Conservation (phyloP, 2,113 vertebrate species). For the Alaudala cheleensis region DNA sequence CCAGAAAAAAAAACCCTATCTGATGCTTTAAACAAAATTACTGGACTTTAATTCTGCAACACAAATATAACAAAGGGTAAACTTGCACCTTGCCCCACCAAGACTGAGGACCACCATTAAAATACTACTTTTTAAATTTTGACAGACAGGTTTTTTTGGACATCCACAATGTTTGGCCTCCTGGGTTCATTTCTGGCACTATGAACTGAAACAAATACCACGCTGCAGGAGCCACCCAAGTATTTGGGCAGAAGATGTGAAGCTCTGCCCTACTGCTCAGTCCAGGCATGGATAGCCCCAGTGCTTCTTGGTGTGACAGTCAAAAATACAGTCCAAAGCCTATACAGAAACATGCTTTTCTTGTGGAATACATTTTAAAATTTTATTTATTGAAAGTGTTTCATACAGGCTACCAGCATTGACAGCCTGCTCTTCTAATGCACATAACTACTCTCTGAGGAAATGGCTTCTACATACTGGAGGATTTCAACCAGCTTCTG, state of each 20-base stretch:
- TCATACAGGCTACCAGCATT: background rate
- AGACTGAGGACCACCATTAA: background rate
- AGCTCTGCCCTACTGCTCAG: background rate
- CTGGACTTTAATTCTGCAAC: background rate
- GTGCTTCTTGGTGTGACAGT: background rate
- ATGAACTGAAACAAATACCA: background rate
- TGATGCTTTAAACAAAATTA: background rate
- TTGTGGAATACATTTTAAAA: background rate
- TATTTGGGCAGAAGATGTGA: background rate
- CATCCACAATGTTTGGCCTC: background rate
- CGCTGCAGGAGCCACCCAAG: background rate
- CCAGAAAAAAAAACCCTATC: background rate
- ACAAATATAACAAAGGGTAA: background rate
- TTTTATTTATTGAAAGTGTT: background rate
- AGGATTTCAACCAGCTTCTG: background rate
- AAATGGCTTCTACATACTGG: background rate
- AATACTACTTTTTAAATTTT: background rate
- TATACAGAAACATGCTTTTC: background rate
- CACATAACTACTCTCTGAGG: background rate
- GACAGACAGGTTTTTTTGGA: background rate
- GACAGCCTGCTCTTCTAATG: background rate
- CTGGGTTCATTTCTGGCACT: background rate
- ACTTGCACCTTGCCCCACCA: background rate
- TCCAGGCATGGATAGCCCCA: rapidly evolving
- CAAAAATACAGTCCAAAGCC: background rate